Conservation (phyloP, 2,113 vertebrate species). For the Malurus alboscapulatus region DNA sequence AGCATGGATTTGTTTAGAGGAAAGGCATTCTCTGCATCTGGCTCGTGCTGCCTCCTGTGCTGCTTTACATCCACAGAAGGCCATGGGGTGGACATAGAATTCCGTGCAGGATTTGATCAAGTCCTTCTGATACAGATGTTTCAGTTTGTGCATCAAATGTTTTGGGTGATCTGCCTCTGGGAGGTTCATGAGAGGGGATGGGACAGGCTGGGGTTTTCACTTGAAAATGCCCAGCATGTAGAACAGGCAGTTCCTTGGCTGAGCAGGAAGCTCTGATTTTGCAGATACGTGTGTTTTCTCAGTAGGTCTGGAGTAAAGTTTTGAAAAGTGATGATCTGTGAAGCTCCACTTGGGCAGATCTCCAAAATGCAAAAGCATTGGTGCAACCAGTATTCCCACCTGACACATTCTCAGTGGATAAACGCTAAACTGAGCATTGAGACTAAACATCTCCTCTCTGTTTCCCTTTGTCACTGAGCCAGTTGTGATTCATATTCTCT, state of each 20-base stretch:
- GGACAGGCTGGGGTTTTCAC: neutral
- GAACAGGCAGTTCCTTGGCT: neutral
- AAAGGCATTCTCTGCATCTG: neutral
- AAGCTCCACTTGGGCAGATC: neutral
- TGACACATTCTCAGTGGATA: neutral
- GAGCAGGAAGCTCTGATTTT: neutral
- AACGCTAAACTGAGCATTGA: neutral
- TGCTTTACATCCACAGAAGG: neutral
- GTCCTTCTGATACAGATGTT: neutral
- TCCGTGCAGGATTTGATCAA: neutral
- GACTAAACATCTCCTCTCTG: neutral
- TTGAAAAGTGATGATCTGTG: neutral
- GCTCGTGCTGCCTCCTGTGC: neutral
- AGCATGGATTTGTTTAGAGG: neutral
- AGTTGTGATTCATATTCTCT: neutral
- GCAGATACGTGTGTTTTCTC: neutral
- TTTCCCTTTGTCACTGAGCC: neutral
- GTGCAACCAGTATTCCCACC: neutral
- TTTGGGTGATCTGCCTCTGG: neutral
- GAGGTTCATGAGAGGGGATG: neutral
- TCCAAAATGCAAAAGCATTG: neutral
- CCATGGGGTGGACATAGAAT: rapidly evolving
- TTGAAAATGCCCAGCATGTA: neutral
- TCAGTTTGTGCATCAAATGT: neutral
- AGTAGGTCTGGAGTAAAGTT: neutral